Base-by-base conservation (phyloP, 2,888 invertebrate species). In the Ariolimax columbianus region DNA sequence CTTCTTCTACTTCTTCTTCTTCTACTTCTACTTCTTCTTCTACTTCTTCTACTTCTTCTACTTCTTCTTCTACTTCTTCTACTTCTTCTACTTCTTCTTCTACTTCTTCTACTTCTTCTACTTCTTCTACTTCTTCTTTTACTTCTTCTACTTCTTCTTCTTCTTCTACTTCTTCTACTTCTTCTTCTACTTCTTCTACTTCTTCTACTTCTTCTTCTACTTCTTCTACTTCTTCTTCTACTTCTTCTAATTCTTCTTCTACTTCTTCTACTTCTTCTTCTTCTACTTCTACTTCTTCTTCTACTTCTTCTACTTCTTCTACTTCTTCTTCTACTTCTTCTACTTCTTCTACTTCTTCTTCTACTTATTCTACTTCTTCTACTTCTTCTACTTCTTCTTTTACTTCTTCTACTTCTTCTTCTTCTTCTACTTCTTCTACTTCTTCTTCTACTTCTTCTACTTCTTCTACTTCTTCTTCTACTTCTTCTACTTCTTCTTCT, bases 81-180 rank as follows among this genome's bases (percentile, higher is more conserved):
- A 7, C 63, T 7, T 63, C n/a, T 26, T 63, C 63, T 26, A 17
- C 63, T 26, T 63, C 26, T 26, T 63, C 63, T 63, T 26, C 63
- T n/a, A 17, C 63, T n/a, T 63, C 26, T n/a, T 6, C 63, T 63
- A 6, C 63, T 63, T n/a, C n/a, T 63, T n/a, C n/a, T n/a, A 6
- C 63, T n/a, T 63, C 63, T n/a, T 63, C 63, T n/a, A 17, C 63
- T 63, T 63, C 63, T n/a, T n/a, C n/a, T n/a, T n/a, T n/a, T n/a
- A n/a, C n/a, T n/a, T n/a, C n/a, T n/a, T n/a, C n/a, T n/a, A 6
- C 23, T 26, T n/a, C 23, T 26, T n/a, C 6, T 26, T n/a, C 17
- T 33, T 77, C 30, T 30, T 36, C 30, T 19, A 47, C 47, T 30
- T 81, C 17, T 68, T 72, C 33, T 63, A 6, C 63, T 63, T 26